These are phyloP conservation scores for Lasius fuliginosus DNA, from an alignment of 2,888 invertebrate species.

Conservation along the genomic window DNA sequence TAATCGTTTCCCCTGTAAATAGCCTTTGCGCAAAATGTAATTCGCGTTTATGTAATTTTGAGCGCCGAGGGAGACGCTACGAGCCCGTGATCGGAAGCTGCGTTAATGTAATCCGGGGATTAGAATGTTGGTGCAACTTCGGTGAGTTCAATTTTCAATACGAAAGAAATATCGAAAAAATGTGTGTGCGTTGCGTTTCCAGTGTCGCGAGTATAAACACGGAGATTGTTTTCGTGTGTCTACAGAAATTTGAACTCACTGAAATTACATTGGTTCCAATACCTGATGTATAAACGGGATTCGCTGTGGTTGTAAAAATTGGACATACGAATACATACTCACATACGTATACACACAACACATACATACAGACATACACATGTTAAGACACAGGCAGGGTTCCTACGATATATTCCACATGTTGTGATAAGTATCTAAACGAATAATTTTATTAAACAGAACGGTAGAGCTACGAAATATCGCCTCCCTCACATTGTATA, in stretches of 20 bases:
- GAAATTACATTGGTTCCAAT: constrained; percentile 26
- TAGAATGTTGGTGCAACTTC: constrained; percentile 27
- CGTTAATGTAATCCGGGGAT: constrained; percentile 49
- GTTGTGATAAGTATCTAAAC: constrained; percentile 78
- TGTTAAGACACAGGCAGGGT: constrained; percentile 75
- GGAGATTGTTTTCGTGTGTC: constrained; percentile 29
- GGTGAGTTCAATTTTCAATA: constrained; percentile 29
- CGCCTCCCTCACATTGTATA: constrained; percentile 66
- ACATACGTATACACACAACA: not conserved
- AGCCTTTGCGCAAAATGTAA: constrained; percentile 32
- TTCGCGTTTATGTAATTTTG: constrained; percentile 21
- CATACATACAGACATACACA: not conserved
- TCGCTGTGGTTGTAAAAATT: constrained; percentile 70
- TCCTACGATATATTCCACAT: constrained; percentile 78
- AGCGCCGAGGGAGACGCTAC: constrained; percentile 43
- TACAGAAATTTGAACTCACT: constrained; percentile 45
- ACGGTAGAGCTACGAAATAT: constrained; percentile 71
- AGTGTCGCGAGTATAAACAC: not conserved
- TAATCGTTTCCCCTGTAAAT: constrained; percentile 33
- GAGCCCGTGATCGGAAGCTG: constrained; percentile 10
- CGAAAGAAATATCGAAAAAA: not conserved
- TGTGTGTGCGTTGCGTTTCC: not conserved
- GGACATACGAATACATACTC: constrained; percentile 5
- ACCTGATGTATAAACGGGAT: constrained; percentile 63
- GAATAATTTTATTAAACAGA: constrained; percentile 76